Base-by-base conservation (phyloP, 2,113 vertebrate species). In the Heliornis fulica region DNA sequence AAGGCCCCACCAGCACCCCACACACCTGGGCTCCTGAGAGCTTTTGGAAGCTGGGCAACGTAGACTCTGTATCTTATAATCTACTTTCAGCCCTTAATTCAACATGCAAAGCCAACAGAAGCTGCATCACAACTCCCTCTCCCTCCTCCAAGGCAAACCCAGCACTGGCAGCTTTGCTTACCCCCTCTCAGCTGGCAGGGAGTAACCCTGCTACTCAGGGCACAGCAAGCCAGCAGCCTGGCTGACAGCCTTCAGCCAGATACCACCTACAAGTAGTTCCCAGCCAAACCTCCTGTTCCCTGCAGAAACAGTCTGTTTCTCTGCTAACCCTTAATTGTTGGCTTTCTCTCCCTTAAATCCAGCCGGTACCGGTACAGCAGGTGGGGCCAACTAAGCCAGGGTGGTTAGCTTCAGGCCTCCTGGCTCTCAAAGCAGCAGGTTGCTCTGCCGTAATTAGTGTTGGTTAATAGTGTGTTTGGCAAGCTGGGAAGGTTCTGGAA, bases 281-380 rank as follows among this genome's bases (percentile, higher is more conserved):
- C 64, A 43, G 89, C 54, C 83, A 92, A 86, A 32, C 46, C 48
- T 68, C 53, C 83, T 11, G 28, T 20, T 83, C 79, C 70, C 41
- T 65, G 16, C 2, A 72, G n/a, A 91, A 95, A 82, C 48, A 72
- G 61, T 31, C 71, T 83, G 54, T 59, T 90, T 93, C 85, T 59
- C 79, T 83, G 20, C 94, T 80, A 81, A 34, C 72, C 89, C 34
- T 56, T 89, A 59, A 94, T 80, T 78, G 83, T 0, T 46, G 60
- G 41, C 91, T 93, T 93, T 77, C 76, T 93, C 68, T 94, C 50
- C 51, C 83, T 93, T 70, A 11, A 77, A 88, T 69, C 79, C 83
- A 89, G 86, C 86, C 34, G 80, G 83, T 94, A 90, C 94, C 29
- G 7, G 93, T 93, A 70, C 71, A 29, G 86, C 94, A 87, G 91